Evolutionary conservation across 2,797 vertebrate genomes (phyloP).

Genomic region (Neomorphus geoffroyi): DNA sequence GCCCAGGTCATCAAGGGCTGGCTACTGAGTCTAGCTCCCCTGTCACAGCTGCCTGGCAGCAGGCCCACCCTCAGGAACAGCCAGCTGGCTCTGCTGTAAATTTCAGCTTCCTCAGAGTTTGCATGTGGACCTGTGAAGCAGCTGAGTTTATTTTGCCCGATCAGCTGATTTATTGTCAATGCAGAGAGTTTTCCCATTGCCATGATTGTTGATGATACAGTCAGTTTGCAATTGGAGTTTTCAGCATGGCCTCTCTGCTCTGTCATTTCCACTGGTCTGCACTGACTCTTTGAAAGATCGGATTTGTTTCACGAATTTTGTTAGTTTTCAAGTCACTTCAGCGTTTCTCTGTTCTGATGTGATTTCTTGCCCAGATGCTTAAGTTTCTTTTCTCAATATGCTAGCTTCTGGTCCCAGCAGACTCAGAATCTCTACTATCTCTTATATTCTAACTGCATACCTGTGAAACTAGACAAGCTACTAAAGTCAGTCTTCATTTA

Average conservation of each 20-base stretch:
- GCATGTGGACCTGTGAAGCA: slow-evolving; percentile 24
- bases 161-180: slow-evolving; percentile 14
- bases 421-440: neutral
- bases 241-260: neutral
- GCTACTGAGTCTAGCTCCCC: slow-evolving; percentile 27
- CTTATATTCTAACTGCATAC: neutral
- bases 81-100: slow-evolving; percentile 33
- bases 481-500: neutral
- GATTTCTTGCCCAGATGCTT: neutral
- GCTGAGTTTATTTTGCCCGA: neutral
- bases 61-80: slow-evolving; percentile 3
- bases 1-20: slow-evolving; percentile 9
- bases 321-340: slow-evolving; percentile 5
- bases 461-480: neutral
- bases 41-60: slow-evolving; percentile 52
- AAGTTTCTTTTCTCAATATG: neutral
- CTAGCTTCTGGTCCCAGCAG: neutral
- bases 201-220: neutral
- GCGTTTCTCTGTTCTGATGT: neutral
- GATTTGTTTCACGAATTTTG: slow-evolving; percentile 20
- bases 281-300: neutral
- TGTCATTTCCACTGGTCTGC: slow-evolving; percentile 9
- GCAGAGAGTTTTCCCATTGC: neutral
- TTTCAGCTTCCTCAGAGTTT: slow-evolving; percentile 21
- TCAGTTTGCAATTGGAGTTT: neutral